These are phyloP conservation scores for Gymnoscopelus braueri DNA, from an alignment of 2,797 vertebrate genomes.

Conservation along the genomic window DNA sequence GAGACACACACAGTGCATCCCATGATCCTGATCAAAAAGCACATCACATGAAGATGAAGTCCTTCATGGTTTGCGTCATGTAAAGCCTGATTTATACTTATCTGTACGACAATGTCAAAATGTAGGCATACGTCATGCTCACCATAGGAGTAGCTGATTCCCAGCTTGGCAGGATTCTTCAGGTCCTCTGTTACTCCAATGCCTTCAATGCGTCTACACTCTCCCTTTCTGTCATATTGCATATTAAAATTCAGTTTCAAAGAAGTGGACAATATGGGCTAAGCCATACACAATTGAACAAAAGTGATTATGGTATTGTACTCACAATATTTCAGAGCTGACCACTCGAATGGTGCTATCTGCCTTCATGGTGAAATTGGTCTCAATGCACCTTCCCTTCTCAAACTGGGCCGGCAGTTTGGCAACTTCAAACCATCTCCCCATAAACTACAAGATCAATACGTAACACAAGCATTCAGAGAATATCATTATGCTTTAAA, in stretches of 20 bases:
- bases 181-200: slow-evolving; percentile 81
- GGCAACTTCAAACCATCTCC: slow-evolving; percentile 94
- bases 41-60: not conserved
- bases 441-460: slow-evolving; percentile 84
- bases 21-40: not conserved
- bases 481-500: not conserved
- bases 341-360: slow-evolving; percentile 86
- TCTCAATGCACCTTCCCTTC: slow-evolving; percentile 89
- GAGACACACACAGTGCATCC: too few species aligned
- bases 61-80: not conserved
- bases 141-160: slow-evolving; percentile 88
- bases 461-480: slow-evolving; percentile 36
- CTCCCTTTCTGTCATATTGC: slow-evolving; percentile 80
- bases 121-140: slow-evolving; percentile 54
- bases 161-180: slow-evolving; percentile 88
- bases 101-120: not conserved
- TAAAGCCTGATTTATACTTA: not conserved
- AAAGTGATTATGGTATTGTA: slow-evolving; percentile 15
- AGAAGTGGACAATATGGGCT: not conserved
- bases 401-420: slow-evolving; percentile 89
- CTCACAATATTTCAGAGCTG: slow-evolving; percentile 91
- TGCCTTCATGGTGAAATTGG: slow-evolving; percentile 85
- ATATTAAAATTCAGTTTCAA: slow-evolving; percentile 35
- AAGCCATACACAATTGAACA: not conserved
- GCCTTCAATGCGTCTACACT: slow-evolving; percentile 82